Evolutionary conservation across 1,140 invertebrate species (phyloP).

Genomic region (Physella acuta): DNA sequence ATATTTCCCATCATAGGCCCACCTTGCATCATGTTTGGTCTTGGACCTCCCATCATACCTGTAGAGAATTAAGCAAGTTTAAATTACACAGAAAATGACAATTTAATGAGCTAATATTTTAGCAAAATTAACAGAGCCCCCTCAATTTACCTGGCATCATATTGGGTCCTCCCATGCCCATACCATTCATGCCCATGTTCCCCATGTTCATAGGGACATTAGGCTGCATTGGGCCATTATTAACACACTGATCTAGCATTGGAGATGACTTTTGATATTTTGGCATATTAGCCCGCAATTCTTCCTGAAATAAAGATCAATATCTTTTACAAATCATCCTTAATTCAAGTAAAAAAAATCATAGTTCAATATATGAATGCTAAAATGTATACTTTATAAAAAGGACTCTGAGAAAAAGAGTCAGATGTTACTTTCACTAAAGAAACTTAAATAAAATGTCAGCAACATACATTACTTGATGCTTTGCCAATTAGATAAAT

Average conservation of each 20-base stretch:
- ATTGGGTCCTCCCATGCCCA: constrained; percentile 26
- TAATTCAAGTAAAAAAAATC: no score
- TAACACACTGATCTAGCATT: neutral
- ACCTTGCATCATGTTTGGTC: neutral
- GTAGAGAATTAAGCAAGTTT: constrained; percentile 1
- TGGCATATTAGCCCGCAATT: constrained; percentile 75
- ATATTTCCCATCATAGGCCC: constrained; percentile 26
- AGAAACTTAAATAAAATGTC: no score
- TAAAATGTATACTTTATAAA: no score
- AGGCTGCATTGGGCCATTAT: constrained; percentile 1
- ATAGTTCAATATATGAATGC: no score
- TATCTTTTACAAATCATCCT: no score
- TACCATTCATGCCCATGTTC: constrained; percentile 28
- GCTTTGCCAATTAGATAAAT: no score
- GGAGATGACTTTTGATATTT: constrained; percentile 67
- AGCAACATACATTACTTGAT: no score
- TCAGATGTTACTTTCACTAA: no score
- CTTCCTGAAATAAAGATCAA: constrained; percentile 68
- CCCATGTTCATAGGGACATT: constrained; percentile 12
- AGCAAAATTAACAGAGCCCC: constrained; percentile 8
- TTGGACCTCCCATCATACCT: constrained; percentile 20
- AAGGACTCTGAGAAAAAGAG: no score
- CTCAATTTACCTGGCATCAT: constrained; percentile 29
- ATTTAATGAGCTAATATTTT: neutral
- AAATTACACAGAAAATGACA: neutral